Evolutionary conservation across 2,797 vertebrate genomes (phyloP), one percentile per base, ranked within the genome.

Genomic region (Botia almorhae): DNA sequence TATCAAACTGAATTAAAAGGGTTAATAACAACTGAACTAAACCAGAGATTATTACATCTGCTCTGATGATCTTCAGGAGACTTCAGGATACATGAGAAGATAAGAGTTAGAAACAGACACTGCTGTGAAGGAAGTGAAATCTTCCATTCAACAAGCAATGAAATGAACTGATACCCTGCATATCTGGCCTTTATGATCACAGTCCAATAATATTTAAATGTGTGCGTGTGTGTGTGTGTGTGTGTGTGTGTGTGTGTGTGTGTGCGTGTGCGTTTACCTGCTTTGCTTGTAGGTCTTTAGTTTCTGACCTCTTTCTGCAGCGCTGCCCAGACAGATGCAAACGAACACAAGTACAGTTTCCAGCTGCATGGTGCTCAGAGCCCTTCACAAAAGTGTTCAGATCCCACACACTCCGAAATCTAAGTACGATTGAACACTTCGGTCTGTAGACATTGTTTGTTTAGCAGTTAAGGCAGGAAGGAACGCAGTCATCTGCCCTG

Each of bases 341-440:
- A 93, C 72, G 87, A 95, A 88, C 88, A 93, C 83, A 75, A 93
- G 82, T 58, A 89, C 88, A 78, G 90, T 88, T 84, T 94, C 93
- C 90, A 89, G 88, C 91, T 91, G 92, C 94, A 94, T 95, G 90
- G 81, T 90, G 91, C 88, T 91, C 92, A 91, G 89, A 90, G 88
- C 89, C 87, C 87, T 88, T 86, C 87, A 89, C 89, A 26, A 68
- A 78, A 33, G 88, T 91, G 76, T 92, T 89, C 92, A 87, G 43
- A 90, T 85, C 84, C 85, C 84, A 76, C 86, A 88, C 85, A 87
- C 84, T 85, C 85, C 74, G 74, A 69, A 85, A 86, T 80, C 79
- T 78, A 48, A 84, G 77, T 90, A 83, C 83, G 80, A 87, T 87
- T 87, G 87, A 71, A 68, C 39, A 70, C 60, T 29, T 83, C 85